Percentiles rank a stretch among this genome's conserved stretches.
phyloP scores from a whole-genome alignment of 53 echinoderm and acorn worm species.

The Echinarachnius parma region DNA sequence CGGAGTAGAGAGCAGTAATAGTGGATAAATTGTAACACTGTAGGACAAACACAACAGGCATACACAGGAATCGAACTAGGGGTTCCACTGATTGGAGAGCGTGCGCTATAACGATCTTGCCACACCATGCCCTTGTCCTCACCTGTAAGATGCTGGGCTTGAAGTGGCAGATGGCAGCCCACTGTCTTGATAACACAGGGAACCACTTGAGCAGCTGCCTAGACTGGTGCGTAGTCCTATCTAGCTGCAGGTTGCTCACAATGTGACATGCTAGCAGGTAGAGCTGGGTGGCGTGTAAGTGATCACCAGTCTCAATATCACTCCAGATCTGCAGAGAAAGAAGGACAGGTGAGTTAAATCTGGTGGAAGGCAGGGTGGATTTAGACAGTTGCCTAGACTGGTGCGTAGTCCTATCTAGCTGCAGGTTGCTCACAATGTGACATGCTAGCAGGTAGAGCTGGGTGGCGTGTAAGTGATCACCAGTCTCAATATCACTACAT shows the following conservation, averaged over 20 bases:
- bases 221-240: conserved; percentile 85
- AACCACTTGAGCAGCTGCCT: conserved; percentile 90
- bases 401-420: conserved; percentile 84
- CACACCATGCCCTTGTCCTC: too few relatives aligned
- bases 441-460: conserved; percentile 92
- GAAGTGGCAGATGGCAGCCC: conserved; percentile 96
- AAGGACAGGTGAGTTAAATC: too few relatives aligned
- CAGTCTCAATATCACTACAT: conserved; percentile 91
- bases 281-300: conserved; percentile 84
- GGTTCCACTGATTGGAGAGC: too few relatives aligned
- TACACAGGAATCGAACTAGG: too few relatives aligned
- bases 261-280: conserved; percentile 93
- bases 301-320: conserved; percentile 79
- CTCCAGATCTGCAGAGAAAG: conserved; percentile 81
- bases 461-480: conserved; percentile 78
- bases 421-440: conserved; percentile 89
- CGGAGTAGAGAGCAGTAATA: too few relatives aligned
- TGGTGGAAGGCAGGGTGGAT: too few relatives aligned
- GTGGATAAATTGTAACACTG: too few relatives aligned
- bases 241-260: conserved; percentile 90
- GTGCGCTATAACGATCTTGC: too few relatives aligned
- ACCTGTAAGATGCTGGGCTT: conserved; percentile 92
- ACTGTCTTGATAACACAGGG: conserved; percentile 89
- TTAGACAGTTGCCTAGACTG: conserved; percentile 91
- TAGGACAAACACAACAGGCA: too few relatives aligned